Evolutionary conservation across 1,140 invertebrate species (phyloP), one percentile per base, ranked within the genome.

Genomic region (Scaptomyza montana): DNA sequence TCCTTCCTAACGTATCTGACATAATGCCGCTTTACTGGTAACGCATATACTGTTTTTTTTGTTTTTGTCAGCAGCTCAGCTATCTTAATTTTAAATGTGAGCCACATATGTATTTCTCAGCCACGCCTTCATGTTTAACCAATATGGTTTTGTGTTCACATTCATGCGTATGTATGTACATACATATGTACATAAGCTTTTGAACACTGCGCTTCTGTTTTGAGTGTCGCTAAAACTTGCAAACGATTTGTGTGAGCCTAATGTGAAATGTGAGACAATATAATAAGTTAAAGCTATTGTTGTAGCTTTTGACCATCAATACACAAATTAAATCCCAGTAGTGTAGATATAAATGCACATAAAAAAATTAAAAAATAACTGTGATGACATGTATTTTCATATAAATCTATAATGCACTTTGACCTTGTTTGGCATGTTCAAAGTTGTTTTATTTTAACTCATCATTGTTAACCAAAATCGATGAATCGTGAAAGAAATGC

Each of bases 121-220:
- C 16, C 43, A 9, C 8, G 4, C 28, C 3, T 16, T n/a, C 8
- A 5, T 12, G 33, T 19, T 39, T 5, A 30, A 16, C 28, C 5
- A 13, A n/a, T 16, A 19, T 21, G n/a, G n/a, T n/a, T 19, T 51
- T 9, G 46, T 54, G 12, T 13, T 10, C 8, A 36, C 33, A 36
- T 36, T 9, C 33, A 36, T 2, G 16, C 16, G 16, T 16, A 10
- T 2, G 8, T 8, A 9, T 8, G 9, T 43, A 47, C 50, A 41
- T 65, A 21, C 12, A 10, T 45, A 16, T 19, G 51, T 56, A 33
- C 43, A 13, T 12, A 63, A 80, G 80, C 80, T 82, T 84, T 82
- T 53, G 30, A 53, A n/a, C 49, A 49, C 36, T 36, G 49, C 49
- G 49, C 59, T 60, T 55, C 66, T 75, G 59, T 36, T 74, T 73